Base-by-base conservation (phyloP, 2,113 vertebrate genomes). In the Colistium nudipinnis region DNA sequence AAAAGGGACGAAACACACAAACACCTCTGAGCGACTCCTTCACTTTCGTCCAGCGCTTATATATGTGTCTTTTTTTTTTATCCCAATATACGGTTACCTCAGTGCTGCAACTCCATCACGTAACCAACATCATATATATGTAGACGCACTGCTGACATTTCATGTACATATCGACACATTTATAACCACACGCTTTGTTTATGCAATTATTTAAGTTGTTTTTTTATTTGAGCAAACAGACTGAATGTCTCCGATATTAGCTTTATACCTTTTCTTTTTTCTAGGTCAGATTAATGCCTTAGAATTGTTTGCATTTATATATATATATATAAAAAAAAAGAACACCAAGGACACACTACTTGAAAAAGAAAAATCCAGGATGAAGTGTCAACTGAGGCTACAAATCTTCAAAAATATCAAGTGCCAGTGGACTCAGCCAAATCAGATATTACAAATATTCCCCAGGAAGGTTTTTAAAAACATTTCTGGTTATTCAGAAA, bases 161-260 rank as follows among this genome's bases (percentile, higher is more conserved):
- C 74, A 54, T 54, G 47, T 79, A 74, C 73, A 48, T 65, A 77
- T 73, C 47, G 55, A 41, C 70, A 49, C 55, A 9, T 60, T 53
- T 51, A 62, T 84, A 76, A 51, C 38, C 73, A 62, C 73, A 65
- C 9, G 62, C 78, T 80, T n/a, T 84, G 88, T 90, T 89, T 88
- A 91, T 91, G 87, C 88, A 88, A 75, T 62, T 86, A 74, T 90
- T 87, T 90, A 77, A 76, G 12, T 82, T 75, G 7, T 84, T 75
- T 63, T 52, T 79, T 69, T 78, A 43, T n/a, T 88, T 74, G 49
- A 71, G 24, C 63, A 60, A 80, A 78, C 74, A 84, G 59, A 81
- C 60, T 87, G 89, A 92, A 91, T 92, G 90, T 92, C 73, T 78
- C 74, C 85, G 88, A 57, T 88, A 52, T 82, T 81, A 88, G 87